phyloP scores from a whole-genome alignment of 2,113 vertebrate species.

The Crotalus horridus region DNA sequence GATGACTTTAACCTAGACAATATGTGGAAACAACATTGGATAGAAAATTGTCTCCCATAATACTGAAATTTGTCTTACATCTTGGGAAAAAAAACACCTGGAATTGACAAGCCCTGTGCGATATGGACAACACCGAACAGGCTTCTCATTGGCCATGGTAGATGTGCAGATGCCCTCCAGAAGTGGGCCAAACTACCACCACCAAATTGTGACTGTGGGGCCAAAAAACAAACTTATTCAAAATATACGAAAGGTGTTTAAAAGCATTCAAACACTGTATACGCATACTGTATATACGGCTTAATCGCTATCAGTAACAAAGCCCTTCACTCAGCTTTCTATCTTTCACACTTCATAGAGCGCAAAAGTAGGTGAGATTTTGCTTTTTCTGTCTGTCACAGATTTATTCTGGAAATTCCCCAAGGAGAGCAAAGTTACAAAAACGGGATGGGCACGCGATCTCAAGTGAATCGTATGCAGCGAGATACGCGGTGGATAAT shows the following conservation, averaged over 20 bases:
- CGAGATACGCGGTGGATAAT: neutral
- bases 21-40: no score
- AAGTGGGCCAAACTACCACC: no score
- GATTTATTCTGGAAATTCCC: constrained; percentile 21
- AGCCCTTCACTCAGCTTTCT: neutral
- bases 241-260: neutral
- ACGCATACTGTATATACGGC: neutral
- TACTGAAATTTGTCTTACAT: no score
- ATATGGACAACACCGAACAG: no score
- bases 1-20: no score
- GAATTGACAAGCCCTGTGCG: no score
- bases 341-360: neutral
- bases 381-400: neutral
- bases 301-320: neutral
- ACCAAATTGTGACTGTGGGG: no score
- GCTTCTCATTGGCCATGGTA: no score
- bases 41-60: no score
- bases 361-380: constrained; percentile 13
- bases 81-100: no score
- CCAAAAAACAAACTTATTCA: no score
- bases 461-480: neutral
- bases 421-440: neutral
- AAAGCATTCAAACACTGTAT: neutral
- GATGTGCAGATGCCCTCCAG: no score
- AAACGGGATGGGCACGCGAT: neutral